A percentile compares a stretch with the other conserved stretches of the same genome.
Conservation (phyloP, 2,113 vertebrate species). For the Trogon surrucura region DNA sequence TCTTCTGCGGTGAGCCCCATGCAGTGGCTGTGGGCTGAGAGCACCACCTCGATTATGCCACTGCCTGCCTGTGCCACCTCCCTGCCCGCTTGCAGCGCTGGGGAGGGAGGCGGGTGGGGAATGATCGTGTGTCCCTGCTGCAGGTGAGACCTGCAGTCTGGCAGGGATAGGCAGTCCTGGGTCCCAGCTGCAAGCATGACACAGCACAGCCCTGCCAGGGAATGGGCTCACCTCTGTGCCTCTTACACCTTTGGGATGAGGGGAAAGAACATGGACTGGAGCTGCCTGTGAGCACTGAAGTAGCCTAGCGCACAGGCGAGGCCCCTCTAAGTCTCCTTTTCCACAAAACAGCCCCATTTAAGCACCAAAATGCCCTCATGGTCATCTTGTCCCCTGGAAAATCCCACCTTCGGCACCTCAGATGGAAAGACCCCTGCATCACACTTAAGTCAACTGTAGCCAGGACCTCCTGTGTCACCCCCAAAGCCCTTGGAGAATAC, state of each 20-base stretch:
- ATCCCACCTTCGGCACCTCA: background rate
- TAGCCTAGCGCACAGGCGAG: background rate
- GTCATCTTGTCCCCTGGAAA: background rate
- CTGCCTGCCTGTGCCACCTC: background rate
- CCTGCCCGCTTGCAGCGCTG: background rate
- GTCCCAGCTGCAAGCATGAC: accelerated
- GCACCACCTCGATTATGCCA: background rate
- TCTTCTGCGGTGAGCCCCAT: background rate
- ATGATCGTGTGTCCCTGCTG: background rate
- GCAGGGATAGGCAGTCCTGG: background rate
- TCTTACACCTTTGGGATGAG: background rate
- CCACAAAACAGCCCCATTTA: background rate
- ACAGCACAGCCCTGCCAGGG: accelerated
- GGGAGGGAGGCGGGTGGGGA: background rate
- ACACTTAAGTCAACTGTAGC: accelerated
- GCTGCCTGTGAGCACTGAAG: background rate
- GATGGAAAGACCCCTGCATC: background rate
- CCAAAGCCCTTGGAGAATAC: background rate
- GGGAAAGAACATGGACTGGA: background rate
- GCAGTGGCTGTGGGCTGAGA: background rate
- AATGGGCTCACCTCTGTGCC: background rate
- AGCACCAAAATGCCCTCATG: background rate
- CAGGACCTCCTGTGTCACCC: background rate
- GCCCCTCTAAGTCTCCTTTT: background rate
- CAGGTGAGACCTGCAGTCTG: accelerated